Evolutionary conservation across 2,888 invertebrate genomes (phyloP).

Genomic region (Cephus spinipes): DNA sequence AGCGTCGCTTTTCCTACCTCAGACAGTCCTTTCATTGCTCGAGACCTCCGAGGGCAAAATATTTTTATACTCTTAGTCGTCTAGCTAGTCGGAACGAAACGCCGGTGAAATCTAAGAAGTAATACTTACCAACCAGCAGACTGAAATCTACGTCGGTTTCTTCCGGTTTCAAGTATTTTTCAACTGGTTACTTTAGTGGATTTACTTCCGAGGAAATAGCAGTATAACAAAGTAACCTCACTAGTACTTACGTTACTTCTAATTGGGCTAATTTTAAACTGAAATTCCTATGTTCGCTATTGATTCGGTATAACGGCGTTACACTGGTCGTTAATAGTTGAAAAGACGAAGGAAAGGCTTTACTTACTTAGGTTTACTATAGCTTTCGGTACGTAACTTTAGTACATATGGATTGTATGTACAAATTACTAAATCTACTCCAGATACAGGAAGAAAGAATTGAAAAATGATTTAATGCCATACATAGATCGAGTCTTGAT

Average conservation of each 20-base stretch:
- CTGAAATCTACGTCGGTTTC: neutral
- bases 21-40: neutral
- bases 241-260: neutral
- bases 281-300: neutral
- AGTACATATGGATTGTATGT: neutral
- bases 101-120: neutral
- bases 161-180: neutral
- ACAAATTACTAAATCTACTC: neutral
- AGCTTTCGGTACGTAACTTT: neutral
- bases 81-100: neutral
- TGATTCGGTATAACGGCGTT: neutral
- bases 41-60: neutral
- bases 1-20: neutral
- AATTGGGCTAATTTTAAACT: neutral
- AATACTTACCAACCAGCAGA: neutral
- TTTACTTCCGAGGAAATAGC: neutral
- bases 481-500: neutral
- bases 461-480: neutral
- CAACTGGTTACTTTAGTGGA: neutral
- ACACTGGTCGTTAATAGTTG: neutral
- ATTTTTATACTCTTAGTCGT: neutral
- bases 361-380: neutral
- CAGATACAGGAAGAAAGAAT: neutral
- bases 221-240: neutral
- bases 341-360: neutral